Evolutionary conservation across 2,113 vertebrate species (phyloP), one percentile per base, ranked within the genome.

Genomic region (Alethe diademata): DNA sequence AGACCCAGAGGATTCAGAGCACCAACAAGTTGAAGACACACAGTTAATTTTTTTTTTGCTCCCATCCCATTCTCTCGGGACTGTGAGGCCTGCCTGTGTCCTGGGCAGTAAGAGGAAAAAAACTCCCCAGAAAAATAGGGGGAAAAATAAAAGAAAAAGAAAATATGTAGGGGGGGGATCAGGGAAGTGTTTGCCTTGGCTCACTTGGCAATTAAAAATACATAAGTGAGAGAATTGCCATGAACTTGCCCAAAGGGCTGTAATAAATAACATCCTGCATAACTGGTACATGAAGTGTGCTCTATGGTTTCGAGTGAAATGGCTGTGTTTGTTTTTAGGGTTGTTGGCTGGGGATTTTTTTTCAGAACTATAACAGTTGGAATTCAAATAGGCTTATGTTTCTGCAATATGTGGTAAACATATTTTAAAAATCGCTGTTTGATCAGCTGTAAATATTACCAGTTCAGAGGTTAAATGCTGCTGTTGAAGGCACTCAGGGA

Each of bases 401-500:
- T 95, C 82, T 94, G 61, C 83, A 91, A 92, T 93, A 51, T 95
- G 73, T 53, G 56, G 79, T 74, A 88, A 88, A 53, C 61, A 40
- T 91, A 78, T 92, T 93, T 96, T 91, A 51, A 90, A 97, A 93
- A 90, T 89, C 7, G 1, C 81, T 81, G 66, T 92, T 95, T 90
- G 81, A 91, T 96, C 67, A 60, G 72, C 89, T 54, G 80, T 92
- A 73, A 90, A 92, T 95, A 95, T 97, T 97, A 91, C 92, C 84
- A 71, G 96, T 83, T 89, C 89, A 85, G 88, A 92, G 92, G 94
- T 97, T 97, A 96, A 95, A 96, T 48, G 90, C 78, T 95, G 83
- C 45, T 91, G 93, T 76, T 88, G 85, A 90, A 96, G 45, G 51
- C 79, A 43, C 71, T 90, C 82, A 84, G 86, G 78, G 62, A 96